These are phyloP conservation scores for Montipora sp. DNA, from an alignment of 64 coral and sea anemone genomes.

Conservation along the genomic window DNA sequence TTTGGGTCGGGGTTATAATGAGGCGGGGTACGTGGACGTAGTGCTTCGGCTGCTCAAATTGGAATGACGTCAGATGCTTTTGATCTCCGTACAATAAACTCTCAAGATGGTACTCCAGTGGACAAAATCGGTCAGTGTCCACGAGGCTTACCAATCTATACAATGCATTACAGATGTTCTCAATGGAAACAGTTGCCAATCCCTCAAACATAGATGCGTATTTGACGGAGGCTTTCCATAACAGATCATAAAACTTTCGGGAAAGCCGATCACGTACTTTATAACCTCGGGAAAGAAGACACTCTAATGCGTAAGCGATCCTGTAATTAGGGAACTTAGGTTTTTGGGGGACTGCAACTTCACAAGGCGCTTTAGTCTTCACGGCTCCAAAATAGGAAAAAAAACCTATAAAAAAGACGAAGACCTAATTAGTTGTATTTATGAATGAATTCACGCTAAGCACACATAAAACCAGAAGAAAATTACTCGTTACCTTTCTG, in stretches of 20 bases:
- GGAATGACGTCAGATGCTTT: conserved; percentile 34
- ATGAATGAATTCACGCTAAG: too few species aligned
- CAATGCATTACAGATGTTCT: conserved; percentile 63
- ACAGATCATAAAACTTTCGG: conserved; percentile 69
- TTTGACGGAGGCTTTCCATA: conserved; percentile 45
- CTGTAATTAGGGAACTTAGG: conserved; percentile 43
- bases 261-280: conserved; percentile 82
- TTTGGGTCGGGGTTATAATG: conserved; percentile 85
- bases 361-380: conserved; percentile 47
- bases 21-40: conserved; percentile 81
- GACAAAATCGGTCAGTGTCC: conserved; percentile 71
- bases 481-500: not conserved
- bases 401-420: conserved; percentile 46
- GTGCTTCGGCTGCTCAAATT: conserved; percentile 77
- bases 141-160: conserved; percentile 63
- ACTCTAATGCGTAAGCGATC: conserved; percentile 76
- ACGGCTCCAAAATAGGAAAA: conserved; percentile 57
- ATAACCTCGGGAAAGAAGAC: conserved; percentile 76
- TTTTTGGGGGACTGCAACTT: conserved; percentile 44
- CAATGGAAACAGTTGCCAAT: not conserved
- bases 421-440: not conserved
- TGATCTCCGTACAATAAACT: conserved; percentile 59
- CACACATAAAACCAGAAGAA: too few species aligned
- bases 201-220: not conserved
- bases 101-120: conserved; percentile 49